Percentiles rank a stretch among this genome's conserved stretches.
Evolutionary conservation across 2,797 vertebrate genomes (phyloP).

Genomic region (Sorex maritimensis): DNA sequence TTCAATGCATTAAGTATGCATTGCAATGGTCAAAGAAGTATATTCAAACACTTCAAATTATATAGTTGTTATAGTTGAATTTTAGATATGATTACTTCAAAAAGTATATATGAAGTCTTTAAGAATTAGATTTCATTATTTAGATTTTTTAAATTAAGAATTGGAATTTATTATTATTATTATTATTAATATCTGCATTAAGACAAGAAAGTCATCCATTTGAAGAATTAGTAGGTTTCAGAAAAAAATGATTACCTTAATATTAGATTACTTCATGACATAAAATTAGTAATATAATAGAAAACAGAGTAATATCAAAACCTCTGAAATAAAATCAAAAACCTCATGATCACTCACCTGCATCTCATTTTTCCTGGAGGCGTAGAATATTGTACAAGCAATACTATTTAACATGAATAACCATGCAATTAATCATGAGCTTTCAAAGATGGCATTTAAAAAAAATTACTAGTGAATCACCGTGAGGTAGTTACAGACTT

Average conservation of each 20-base stretch:
- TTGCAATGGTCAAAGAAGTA: slow-evolving; percentile 9
- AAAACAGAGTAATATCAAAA: neutral
- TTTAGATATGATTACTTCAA: slow-evolving; percentile 67
- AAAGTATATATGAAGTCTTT: neutral
- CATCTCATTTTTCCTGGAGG: neutral
- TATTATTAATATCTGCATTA: neutral
- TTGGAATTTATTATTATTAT: neutral
- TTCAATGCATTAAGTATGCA: neutral
- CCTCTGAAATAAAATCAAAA: slow-evolving; percentile 56
- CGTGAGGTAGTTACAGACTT: no score
- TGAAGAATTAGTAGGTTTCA: slow-evolving; percentile 60
- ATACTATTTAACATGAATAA: neutral
- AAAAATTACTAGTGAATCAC: no score
- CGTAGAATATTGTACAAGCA: neutral
- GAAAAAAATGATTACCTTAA: slow-evolving; percentile 55
- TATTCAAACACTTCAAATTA: slow-evolving; percentile 68
- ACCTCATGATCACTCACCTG: neutral
- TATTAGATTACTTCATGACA: neutral
- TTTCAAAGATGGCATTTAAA: slow-evolving; percentile 64
- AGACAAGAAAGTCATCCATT: slow-evolving; percentile 18
- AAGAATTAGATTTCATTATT: neutral
- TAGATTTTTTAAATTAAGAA: neutral
- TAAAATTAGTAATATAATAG: slow-evolving; percentile 40
- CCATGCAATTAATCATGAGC: slow-evolving; percentile 67
- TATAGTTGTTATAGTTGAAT: slow-evolving; percentile 67